A percentile compares a stretch with the other conserved stretches of the same genome.
Evolutionary conservation across 2,797 vertebrate species (phyloP).

Genomic region (Lepilemur ruficaudatus): DNA sequence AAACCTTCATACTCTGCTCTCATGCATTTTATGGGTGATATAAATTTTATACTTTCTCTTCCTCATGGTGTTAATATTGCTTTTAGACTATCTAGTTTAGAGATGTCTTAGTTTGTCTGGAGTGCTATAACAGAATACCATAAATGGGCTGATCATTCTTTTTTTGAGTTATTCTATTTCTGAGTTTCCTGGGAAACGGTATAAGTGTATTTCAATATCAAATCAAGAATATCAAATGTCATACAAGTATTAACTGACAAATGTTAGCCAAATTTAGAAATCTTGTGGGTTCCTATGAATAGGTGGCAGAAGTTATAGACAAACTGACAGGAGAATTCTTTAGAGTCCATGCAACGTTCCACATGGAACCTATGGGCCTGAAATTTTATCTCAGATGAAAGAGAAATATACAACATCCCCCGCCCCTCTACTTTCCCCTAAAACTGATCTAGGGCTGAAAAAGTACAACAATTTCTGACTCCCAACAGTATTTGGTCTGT

Average conservation of each 20-base stretch:
- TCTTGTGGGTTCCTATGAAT: background rate
- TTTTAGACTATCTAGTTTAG: background rate
- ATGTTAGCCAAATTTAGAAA: background rate
- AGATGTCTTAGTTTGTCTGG: background rate
- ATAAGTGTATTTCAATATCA: background rate
- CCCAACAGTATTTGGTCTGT: background rate
- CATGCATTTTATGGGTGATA: background rate
- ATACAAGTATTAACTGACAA: background rate
- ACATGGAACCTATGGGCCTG: background rate
- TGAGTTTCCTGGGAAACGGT: background rate
- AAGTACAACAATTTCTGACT: background rate
- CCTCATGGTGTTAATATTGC: background rate
- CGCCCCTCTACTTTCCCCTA: background rate
- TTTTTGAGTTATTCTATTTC: constrained; percentile 1
- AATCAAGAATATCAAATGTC: background rate
- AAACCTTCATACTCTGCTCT: background rate
- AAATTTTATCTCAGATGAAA: background rate
- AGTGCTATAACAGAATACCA: background rate
- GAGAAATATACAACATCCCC: background rate
- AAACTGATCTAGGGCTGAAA: background rate
- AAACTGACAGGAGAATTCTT: background rate
- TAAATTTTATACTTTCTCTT: background rate
- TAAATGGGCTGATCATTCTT: background rate
- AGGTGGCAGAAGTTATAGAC: background rate
- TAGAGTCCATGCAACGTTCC: background rate